Evolutionary conservation across 2,888 invertebrate species (phyloP), one percentile per base, ranked within the genome.

Genomic region (Teinopalpus imperialis): DNA sequence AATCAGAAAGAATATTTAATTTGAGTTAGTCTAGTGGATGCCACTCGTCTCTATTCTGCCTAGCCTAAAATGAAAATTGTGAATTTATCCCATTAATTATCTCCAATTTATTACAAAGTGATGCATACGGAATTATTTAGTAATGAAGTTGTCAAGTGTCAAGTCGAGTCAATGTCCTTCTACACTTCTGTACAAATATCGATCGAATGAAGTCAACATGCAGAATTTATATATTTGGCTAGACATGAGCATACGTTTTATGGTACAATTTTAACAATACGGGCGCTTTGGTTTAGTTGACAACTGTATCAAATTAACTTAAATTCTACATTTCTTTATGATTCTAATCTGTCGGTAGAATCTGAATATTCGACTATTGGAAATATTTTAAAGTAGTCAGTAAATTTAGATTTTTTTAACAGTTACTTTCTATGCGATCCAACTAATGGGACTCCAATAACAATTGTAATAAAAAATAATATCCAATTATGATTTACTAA

Each of bases 231-330:
- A 26, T 16, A 12, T 26, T 14, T 1, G 20, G 5, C 12, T 35
- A 8, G 24, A 35, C 23, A 35, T 14, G 24, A 8, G 8, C 12
- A 2, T 6, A 35, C 24, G 23, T 42, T 37, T 43, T 43, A 36
- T 43, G 18, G 13, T 35, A 31, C 12, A 1, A 27, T 29, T 36
- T 36, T 8, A 18, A 37, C 31, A 27, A 44, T 44, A 39, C 44
- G 44, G 37, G 44, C 10, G 12, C 20, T 14, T 43, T n/a, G 21
- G 13, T 9, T 23, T 36, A 36, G n/a, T n/a, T n/a, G n/a, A n/a
- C n/a, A n/a, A n/a, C n/a, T n/a, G n/a, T n/a, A n/a, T n/a, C n/a
- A n/a, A n/a, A n/a, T n/a, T n/a, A n/a, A n/a, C n/a, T n/a, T n/a
- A n/a, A n/a, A n/a, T n/a, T n/a, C n/a, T n/a, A n/a, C n/a, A n/a